A percentile compares a stretch with the other conserved stretches of the same genome.
Conservation (phyloP, 2,888 invertebrate species). For the Synanthedon formicaeformis region DNA sequence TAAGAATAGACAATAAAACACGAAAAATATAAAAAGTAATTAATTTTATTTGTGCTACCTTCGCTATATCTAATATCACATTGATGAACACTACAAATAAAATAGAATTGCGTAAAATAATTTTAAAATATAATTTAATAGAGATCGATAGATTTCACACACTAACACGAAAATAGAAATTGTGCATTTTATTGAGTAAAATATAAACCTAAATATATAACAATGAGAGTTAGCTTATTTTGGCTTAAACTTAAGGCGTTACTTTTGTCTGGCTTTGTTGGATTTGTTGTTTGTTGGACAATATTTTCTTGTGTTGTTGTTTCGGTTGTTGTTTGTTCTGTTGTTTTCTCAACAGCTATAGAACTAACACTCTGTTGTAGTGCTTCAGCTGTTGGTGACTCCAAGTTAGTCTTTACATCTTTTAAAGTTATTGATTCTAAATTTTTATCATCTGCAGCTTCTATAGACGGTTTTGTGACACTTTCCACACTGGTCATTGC, state of each 20-base stretch:
- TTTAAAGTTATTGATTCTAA: not conserved
- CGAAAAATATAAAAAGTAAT: not conserved
- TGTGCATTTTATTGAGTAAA: too few species aligned
- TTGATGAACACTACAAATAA: slow-evolving; percentile 21
- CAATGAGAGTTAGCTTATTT: slow-evolving; percentile 1
- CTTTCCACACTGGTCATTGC: not conserved
- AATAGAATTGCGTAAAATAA: not conserved
- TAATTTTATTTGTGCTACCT: not conserved
- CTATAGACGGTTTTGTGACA: not conserved
- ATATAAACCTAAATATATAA: not conserved
- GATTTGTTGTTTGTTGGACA: slow-evolving; percentile 1
- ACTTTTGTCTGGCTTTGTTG: slow-evolving; percentile 3
- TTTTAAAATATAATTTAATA: slow-evolving; percentile 1
- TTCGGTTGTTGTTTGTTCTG: slow-evolving; percentile 12
- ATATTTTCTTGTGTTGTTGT: slow-evolving; percentile 1
- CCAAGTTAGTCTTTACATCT: slow-evolving; percentile 8
- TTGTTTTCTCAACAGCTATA: slow-evolving; percentile 18
- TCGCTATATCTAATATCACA: slow-evolving; percentile 20
- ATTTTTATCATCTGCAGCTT: not conserved
- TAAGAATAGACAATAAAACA: not conserved
- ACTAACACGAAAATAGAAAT: not conserved
- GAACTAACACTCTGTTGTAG: slow-evolving; percentile 39
- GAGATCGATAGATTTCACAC: slow-evolving; percentile 5
- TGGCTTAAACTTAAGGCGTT: not conserved
- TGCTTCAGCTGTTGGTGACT: slow-evolving; percentile 36